phyloP scores from a whole-genome alignment of 2,888 invertebrate species.

The Doris montereyensis region DNA sequence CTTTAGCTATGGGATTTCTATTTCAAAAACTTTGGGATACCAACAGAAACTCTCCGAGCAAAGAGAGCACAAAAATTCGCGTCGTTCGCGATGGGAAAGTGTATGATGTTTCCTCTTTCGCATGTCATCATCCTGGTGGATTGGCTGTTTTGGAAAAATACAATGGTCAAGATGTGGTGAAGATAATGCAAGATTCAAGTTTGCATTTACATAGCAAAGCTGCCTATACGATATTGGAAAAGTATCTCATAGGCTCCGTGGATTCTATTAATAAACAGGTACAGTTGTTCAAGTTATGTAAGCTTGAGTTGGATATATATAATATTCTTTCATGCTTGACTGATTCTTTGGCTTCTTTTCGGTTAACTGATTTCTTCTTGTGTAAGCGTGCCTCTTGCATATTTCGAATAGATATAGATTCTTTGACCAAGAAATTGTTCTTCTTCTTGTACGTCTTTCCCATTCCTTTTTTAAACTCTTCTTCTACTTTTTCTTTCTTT shows the following conservation, averaged over 20 bases:
- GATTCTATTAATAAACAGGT: conserved; percentile 2
- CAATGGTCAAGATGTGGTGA: conserved; percentile 60
- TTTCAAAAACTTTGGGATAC: no score
- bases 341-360: no score
- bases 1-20: no score
- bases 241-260: conserved; percentile 55
- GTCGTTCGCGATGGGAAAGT: conserved; percentile 52
- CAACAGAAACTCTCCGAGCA: no score
- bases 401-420: no score
- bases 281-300: no score
- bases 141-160: conserved; percentile 53
- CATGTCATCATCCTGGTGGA: conserved; percentile 65
- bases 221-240: conserved; percentile 63
- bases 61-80: no score
- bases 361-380: no score
- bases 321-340: no score
- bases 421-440: no score
- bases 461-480: background rate
- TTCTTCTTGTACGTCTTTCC: background rate
- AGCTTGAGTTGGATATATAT: no score
- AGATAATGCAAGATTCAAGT: conserved; percentile 52
- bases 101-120: conserved; percentile 67
- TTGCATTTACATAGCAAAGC: conserved; percentile 61
- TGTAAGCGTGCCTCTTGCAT: no score
- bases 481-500: background rate